Percentiles rank a stretch among this genome's conserved stretches.
phyloP scores from a whole-genome alignment of 2,797 vertebrate species.

The Heterohyrax brucei region DNA sequence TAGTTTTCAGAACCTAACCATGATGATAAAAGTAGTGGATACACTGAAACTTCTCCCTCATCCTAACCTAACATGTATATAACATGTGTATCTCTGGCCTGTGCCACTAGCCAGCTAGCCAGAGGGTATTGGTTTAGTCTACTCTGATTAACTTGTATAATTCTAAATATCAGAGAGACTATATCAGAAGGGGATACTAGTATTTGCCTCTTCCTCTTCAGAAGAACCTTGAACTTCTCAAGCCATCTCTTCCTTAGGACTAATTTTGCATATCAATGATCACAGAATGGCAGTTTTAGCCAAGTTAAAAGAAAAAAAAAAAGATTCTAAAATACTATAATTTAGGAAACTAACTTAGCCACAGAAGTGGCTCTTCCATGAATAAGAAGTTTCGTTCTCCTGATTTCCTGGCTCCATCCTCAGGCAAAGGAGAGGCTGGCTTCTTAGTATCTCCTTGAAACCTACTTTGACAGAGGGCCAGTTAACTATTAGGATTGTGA shows the following conservation, averaged over 20 bases:
- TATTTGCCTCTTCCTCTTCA: background rate
- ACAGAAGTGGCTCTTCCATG: background rate
- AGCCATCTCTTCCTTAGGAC: background rate
- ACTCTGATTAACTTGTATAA: background rate
- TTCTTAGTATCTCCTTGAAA: conserved; percentile 36
- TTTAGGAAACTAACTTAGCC: background rate
- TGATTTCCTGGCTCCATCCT: background rate
- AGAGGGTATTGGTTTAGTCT: background rate
- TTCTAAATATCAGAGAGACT: background rate
- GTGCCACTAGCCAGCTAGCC: background rate
- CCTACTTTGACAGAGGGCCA: conserved; percentile 25
- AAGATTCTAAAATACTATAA: background rate
- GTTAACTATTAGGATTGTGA: conserved; percentile 51
- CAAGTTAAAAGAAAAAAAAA: background rate
- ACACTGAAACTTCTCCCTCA: background rate
- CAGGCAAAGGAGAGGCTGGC: conserved; percentile 7
- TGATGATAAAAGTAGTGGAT: too few relatives aligned
- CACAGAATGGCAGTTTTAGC: background rate
- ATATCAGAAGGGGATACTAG: background rate
- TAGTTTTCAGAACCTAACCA: too few relatives aligned
- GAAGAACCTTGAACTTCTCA: conserved; percentile 27
- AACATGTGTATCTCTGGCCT: background rate
- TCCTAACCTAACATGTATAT: background rate
- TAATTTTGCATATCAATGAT: background rate
- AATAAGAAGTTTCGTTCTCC: background rate